Evolutionary conservation across 1,140 invertebrate species (phyloP), one percentile per base, ranked within the genome.

Genomic region (Panagrolaimus sp.): DNA sequence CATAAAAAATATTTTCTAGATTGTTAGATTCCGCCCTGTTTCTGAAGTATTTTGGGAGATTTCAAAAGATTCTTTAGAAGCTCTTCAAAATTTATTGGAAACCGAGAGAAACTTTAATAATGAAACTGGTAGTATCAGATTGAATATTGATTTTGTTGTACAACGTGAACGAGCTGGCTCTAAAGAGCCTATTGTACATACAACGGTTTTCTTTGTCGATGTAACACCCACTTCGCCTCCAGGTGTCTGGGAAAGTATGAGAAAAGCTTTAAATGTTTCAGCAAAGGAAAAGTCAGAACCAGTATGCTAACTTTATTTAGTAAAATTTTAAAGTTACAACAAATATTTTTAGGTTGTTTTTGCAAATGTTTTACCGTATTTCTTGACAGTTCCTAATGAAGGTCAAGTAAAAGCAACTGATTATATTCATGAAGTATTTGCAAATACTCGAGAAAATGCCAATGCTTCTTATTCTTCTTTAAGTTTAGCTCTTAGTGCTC

Each of bases 1-100:
- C n/a, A n/a, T n/a, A n/a, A 23, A 20, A 13, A 4, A 25, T 57
- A 16, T 20, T 11, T 57, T 83, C 65, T 31, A 82, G 71, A 73
- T 67, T 62, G 68, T 83, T 1, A 66, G 63, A 61, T 83, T 81
- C 68, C 81, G 79, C 23, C 79, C 79, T 48, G 78, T 78, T 57
- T 78, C 78, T 16, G 78, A 81, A 63, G 65, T 71, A 1, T 71
- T 65, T 48, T 81, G 79, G 79, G 71, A 68, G 8, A 82, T 81
- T 63, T 83, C 79, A 4, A 16, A 57, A n/a, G 78, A 82, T 14
- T 82, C 81, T 1, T n/a, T 80, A 23, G 53, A 72, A 43, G 79
- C 79, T 0, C 48, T 81, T 45, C 61, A 71, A 8, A 42, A 71
- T 5, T 47, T 76, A 53, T 47, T 77, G 20, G 20, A 46, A 16